Base-by-base conservation (phyloP, 2,888 invertebrate species). In the Taenaris catops region DNA sequence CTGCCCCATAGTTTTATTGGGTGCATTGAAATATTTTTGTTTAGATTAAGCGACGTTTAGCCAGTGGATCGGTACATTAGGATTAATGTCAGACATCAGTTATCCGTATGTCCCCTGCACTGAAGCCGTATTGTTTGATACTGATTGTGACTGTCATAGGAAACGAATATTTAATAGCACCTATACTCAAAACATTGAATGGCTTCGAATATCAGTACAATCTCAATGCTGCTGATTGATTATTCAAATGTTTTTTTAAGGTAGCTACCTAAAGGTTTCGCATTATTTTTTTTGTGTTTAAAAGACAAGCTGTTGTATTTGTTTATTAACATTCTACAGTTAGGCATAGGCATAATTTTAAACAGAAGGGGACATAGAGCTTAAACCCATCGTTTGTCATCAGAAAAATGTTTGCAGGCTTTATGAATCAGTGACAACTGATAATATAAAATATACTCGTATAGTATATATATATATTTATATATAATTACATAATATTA, bases 1-100 rank as follows among this genome's bases (percentile, higher is more conserved):
- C 59, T 55, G 56, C 62, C 59, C 62, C 63, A 73, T 72, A 72
- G 67, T 83, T 79, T 80, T 81, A 78, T 80, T 83, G 74, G 72
- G 58, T 54, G 66, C 79, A 78, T 80, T 80, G 73, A 81, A 83
- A 81, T 84, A 83, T 84, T 83, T 80, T 74, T 73, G 80, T 80
- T 76, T 73, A 81, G 79, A 83, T 81, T 75, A 83, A 81, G 81
- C 73, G 80, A 66, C 78, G 71, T 74, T 78, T 80, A 73, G 63
- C 58, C 63, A 64, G 61, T 61, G 73, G 75, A 70, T 71, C 63
- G 66, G 69, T 76, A 71, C 81, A 83, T 84, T 81, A 80, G 84
- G 81, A 83, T 86, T 84, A 83, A 84, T 86, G 81, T 80, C 70
- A 44, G 51, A 74, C 79, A 81, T 81, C 80, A 78, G 69, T 83